Evolutionary conservation across 2,888 invertebrate species (phyloP), one percentile per base, ranked within the genome.

Genomic region (Andrena fulva): DNA sequence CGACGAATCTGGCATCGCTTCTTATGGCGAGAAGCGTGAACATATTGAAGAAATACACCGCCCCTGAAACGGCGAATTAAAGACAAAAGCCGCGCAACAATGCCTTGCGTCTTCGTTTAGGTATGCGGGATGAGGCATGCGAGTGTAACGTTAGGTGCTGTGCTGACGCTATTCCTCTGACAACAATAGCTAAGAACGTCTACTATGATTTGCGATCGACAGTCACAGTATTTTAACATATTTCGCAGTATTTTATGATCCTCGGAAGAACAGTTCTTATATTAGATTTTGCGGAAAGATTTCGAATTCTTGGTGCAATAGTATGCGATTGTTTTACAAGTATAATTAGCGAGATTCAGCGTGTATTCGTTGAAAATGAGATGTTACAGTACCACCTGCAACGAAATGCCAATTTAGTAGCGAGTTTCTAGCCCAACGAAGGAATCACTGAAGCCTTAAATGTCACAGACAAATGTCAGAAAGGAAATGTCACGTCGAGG

Each of bases 91-190:
- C 72, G 68, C 52, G 59, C 67, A 60, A 69, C 56, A 72, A 74
- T 84, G 62, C 48, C 68, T 74, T 68, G 77, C 85, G 84, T 85
- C 80, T 84, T 80, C 80, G 52, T 70, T 85, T 54, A 80, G 84
- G 77, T 84, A 85, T 85, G 84, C 77, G 50, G 77, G 67, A 80
- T 75, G 68, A 77, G 63, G 68, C 74, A 71, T 56, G 31, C 75
- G 20, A 60, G 33, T 24, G 35, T 27, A 66, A 70, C 54, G 31
- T 77, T 73, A 66, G 35, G 67, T 12, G 8, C 8, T 64, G 24
- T 33, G 27, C 42, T 80, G 64, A 64, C 63, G 73, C 52, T 73
- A 56, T 63, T 42, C 56, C 31, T 8, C 35, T 80, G 31, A 80
- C 16, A 77, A 69, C 56, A 80, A 56, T 69, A 81, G 52, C 20